These are phyloP conservation scores for Drosophila diplacantha DNA, from an alignment of 2,888 invertebrate species.

Conservation along the genomic window DNA sequence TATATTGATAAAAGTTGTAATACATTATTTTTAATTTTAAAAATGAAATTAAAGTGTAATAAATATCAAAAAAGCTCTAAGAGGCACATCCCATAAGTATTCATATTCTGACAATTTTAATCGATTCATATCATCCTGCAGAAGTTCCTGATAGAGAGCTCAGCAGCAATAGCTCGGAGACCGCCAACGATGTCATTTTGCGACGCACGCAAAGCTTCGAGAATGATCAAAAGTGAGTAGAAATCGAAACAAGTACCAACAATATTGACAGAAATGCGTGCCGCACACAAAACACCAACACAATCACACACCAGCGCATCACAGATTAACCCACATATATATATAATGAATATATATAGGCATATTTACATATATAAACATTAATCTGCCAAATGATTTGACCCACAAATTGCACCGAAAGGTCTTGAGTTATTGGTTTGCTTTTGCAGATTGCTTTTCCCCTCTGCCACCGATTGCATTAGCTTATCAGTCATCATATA, in stretches of 20 bases:
- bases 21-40: neutral
- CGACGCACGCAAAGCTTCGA: slow-evolving; percentile 92
- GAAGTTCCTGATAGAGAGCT: slow-evolving; percentile 81
- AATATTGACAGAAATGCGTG: slow-evolving; percentile 56
- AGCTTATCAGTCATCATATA: slow-evolving; percentile 36
- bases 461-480: slow-evolving; percentile 56
- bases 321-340: slow-evolving; percentile 61
- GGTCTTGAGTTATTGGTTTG: slow-evolving; percentile 37
- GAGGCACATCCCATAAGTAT: slow-evolving; percentile 1
- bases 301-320: slow-evolving; percentile 32
- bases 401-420: slow-evolving; percentile 58
- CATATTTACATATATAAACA: slow-evolving; percentile 34
- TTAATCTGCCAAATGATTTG: slow-evolving; percentile 39
- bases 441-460: slow-evolving; percentile 63
- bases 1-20: neutral
- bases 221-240: slow-evolving; percentile 90
- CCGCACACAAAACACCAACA: slow-evolving; percentile 35
- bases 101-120: neutral
- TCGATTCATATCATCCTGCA: slow-evolving; percentile 62
- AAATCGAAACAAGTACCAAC: slow-evolving; percentile 2
- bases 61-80: slow-evolving; percentile 1
- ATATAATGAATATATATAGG: slow-evolving; percentile 9
- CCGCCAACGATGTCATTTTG: slow-evolving; percentile 82
- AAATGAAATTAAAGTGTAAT: neutral
- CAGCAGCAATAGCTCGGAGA: slow-evolving; percentile 66